Evolutionary conservation across 2,113 vertebrate genomes (phyloP).

Genomic region (Eulacestoma nigropectus): DNA sequence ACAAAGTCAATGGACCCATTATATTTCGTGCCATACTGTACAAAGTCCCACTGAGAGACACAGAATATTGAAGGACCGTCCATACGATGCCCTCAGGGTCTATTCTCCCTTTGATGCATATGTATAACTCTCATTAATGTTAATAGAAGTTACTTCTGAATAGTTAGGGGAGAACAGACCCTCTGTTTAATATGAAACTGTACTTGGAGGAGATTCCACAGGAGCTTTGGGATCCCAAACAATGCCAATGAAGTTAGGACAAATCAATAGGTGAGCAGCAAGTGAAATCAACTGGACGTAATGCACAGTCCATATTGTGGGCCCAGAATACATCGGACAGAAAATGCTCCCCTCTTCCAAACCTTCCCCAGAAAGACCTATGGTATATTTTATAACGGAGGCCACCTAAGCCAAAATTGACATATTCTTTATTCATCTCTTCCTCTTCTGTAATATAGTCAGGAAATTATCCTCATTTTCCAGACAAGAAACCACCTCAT

Average conservation of each 20-base stretch:
- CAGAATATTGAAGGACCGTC: conserved; percentile 11
- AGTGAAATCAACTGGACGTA: not conserved
- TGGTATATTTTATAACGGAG: not conserved
- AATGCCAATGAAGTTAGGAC: conserved; percentile 20
- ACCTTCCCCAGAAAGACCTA: not conserved
- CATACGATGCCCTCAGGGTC: conserved; percentile 33
- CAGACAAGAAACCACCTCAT: not conserved
- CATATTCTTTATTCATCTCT: not conserved
- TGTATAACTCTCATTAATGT: conserved; percentile 37
- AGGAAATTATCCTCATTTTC: not conserved
- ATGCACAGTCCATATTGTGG: not conserved
- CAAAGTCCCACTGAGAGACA: conserved; percentile 26
- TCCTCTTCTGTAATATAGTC: not conserved
- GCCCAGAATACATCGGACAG: not conserved
- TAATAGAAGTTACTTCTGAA: conserved; percentile 24
- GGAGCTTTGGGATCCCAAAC: conserved; percentile 20
- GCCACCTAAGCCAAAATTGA: not conserved
- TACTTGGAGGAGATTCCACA: conserved; percentile 9
- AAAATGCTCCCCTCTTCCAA: not conserved
- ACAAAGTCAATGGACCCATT: conserved; percentile 33
- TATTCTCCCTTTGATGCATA: conserved; percentile 32
- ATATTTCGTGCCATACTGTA: not conserved
- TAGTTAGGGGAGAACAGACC: conserved; percentile 1
- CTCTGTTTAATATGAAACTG: not conserved
- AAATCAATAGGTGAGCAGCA: not conserved